Base-by-base conservation (phyloP, 2,113 vertebrate genomes). In the Polypterus senegalus region DNA sequence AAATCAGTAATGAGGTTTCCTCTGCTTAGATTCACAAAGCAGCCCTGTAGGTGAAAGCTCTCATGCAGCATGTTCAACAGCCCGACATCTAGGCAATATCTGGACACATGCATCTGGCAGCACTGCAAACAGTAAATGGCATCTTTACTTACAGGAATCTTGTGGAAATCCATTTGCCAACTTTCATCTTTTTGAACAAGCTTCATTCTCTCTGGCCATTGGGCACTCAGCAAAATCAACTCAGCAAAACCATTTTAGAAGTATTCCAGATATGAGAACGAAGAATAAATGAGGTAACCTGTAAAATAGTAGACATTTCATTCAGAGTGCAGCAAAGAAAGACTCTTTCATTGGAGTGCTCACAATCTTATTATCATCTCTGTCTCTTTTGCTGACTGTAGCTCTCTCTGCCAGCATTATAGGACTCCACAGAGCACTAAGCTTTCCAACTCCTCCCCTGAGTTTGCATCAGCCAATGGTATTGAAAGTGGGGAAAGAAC, bases 201-300 rank as follows among this genome's bases (percentile, higher is more conserved):
- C 56, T 57, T 57, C 56, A 43, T 57, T 5, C 46, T 57, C 46
- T 57, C 56, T 44, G 44, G 56, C n/a, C 56, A 58, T 58, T 58
- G 44, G n/a, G 8, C 27, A 43, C 27, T 57, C 9, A 7, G 56
- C 27, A 7, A 5, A 5, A n/a, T 55, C 9, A n/a, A 7, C 46
- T 57, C 27, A 11, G 9, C 27, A 44, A 6, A 4, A 5, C 27
- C 27, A 45, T 57, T 6, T 7, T 57, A 6, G 3, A 52, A 52
- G 10, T 5, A 4, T 7, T 44, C 7, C 56, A 7, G 43, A 45
- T 58, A 6, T 4, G 4, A 5, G 43, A 58, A 43, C 9, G 43
- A 43, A 7, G 43, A 58, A 57, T 7, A 58, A 27, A 27, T 27
- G 27, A 27, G 27, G 27, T 27, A 58, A 5, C 43, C 43, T 45